Evolutionary conservation across 1,140 invertebrate species (phyloP).

Genomic region (Drosophila malerkotliana): DNA sequence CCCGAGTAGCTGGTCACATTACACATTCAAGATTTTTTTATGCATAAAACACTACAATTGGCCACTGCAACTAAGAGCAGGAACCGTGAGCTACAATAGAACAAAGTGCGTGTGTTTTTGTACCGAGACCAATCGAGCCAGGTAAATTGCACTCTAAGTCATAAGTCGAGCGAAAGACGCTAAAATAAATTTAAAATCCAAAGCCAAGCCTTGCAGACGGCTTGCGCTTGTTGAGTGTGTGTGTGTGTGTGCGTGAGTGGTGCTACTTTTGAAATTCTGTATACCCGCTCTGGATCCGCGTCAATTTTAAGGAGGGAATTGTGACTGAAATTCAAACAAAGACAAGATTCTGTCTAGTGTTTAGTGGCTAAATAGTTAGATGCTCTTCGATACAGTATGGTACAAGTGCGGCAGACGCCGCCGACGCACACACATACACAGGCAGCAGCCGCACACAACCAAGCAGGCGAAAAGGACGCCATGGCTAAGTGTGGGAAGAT

Average conservation of each 20-base stretch:
- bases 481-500: conserved; percentile 29
- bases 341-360: conserved; percentile 13
- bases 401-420: conserved; percentile 49
- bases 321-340: conserved; percentile 18
- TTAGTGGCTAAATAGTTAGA: conserved; percentile 13
- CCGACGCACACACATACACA: conserved; percentile 37
- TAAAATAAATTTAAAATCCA: conserved; percentile 38
- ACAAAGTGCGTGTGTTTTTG: conserved; percentile 51
- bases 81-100: conserved; percentile 39
- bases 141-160: conserved; percentile 48
- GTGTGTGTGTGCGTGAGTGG: conserved; percentile 65
- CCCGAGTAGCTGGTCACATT: no score
- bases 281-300: conserved; percentile 74
- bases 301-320: conserved; percentile 37
- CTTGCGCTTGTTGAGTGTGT: conserved; percentile 56
- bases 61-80: not conserved
- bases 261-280: conserved; percentile 74
- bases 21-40: no score
- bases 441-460: conserved; percentile 11
- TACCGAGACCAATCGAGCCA: conserved; percentile 44
- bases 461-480: conserved; percentile 68
- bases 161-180: conserved; percentile 28
- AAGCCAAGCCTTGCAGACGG: conserved; percentile 68
- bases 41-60: no score
- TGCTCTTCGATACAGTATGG: conserved; percentile 8